Base-by-base conservation (phyloP, 23 tunicate genomes). In the Halocynthia aurantium region DNA sequence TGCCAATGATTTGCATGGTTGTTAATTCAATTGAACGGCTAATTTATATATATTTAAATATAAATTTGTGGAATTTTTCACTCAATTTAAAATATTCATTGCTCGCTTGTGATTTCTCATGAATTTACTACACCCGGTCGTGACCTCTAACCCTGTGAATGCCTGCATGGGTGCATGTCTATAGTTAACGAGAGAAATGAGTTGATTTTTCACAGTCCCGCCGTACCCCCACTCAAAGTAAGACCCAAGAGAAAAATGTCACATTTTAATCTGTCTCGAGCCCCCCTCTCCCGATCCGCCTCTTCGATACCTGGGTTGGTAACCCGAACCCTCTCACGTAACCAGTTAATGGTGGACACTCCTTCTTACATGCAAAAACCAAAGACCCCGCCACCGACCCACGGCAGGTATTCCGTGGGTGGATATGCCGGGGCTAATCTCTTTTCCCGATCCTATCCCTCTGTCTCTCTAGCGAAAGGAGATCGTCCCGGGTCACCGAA, bases 401-500 rank as follows among this genome's bases (percentile, higher is more conserved):
- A 31, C 44, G 44, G 44, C 44, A 31, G 44, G 44, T 31, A 31
- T 31, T 31, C 44, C 4, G 1, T 31, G 44, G 44, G 44, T 31
- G 44, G 44, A 31, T 31, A 31, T 18, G 76, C 56, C 19, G 76
- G 76, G 50, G 78, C 65, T n/a, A 54, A 74, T 64, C 56, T 74
- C 50, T 65, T 65, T 10, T 72, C 83, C 88, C 88, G 69, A n/a
- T 57, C 87, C 71, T 69, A 67, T 80, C 83, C 88, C 51, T 83
- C 85, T 53, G 60, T 15, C 52, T 49, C 53, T 81, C 7, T 52
- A 78, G 86, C 61, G 55, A 75, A 83, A 31, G 81, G 76, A 68
- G 88, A 84, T 51, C 74, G 88, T 62, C 76, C 85, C 10, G 81
- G 69, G 8, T 89, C 88, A 7, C 54, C 93, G 63, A 12, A n/a